Percentiles rank a stretch among this genome's conserved stretches.
Conservation (phyloP, 1,140 invertebrate genomes). For the Aphidius gifuensis region DNA sequence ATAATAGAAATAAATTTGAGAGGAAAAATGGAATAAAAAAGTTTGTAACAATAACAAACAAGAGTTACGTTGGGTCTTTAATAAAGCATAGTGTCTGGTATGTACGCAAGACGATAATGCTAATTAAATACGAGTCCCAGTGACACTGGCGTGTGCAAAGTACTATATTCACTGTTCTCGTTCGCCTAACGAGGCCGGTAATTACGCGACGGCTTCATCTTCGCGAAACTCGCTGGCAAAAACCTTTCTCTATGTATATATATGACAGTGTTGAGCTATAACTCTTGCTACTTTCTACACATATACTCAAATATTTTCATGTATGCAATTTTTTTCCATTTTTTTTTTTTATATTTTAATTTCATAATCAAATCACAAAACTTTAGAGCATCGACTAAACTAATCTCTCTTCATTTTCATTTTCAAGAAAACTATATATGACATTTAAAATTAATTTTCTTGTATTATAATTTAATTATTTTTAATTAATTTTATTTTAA, state of each 20-base stretch:
- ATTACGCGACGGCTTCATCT: slow-evolving; percentile 55
- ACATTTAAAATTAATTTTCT: no score
- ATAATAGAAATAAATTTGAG: slow-evolving; percentile 7
- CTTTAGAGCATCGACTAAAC: background rate
- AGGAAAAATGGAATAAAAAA: slow-evolving; percentile 14
- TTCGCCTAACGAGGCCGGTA: slow-evolving; percentile 52
- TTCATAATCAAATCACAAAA: background rate
- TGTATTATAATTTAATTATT: no score
- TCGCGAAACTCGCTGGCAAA: slow-evolving; percentile 46
- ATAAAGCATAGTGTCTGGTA: slow-evolving; percentile 30
- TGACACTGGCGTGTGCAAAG: slow-evolving; percentile 36
- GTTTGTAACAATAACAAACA: slow-evolving; percentile 15
- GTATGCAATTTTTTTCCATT: slow-evolving; percentile 12
- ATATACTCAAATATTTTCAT: background rate
- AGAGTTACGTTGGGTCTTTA: slow-evolving; percentile 25
- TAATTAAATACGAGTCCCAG: slow-evolving; percentile 52
- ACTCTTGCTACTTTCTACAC: slow-evolving; percentile 33
- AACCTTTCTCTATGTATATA: slow-evolving; percentile 30
- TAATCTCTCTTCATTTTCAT: no score
- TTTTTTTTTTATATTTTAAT: slow-evolving; percentile 7
- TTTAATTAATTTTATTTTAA: no score
- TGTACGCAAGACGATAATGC: slow-evolving; percentile 41
- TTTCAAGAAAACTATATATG: no score
- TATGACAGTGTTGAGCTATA: slow-evolving; percentile 33
- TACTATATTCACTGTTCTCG: slow-evolving; percentile 24